These are phyloP conservation scores for Stegana nigrithorax DNA, from an alignment of 2,888 invertebrate species.

Conservation along the genomic window DNA sequence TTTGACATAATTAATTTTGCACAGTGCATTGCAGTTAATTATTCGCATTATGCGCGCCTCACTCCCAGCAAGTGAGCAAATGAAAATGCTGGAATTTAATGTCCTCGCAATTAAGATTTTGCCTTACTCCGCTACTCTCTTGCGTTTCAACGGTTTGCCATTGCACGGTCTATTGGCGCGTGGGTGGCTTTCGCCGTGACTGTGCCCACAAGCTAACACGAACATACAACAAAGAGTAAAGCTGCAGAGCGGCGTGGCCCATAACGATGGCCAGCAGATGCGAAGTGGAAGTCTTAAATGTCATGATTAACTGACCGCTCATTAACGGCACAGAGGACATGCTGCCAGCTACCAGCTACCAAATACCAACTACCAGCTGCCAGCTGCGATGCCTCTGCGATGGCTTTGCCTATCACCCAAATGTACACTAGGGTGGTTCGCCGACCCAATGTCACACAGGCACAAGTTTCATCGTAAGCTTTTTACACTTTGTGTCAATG, in stretches of 20 bases:
- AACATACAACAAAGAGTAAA: too few species aligned
- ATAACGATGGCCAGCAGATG: constrained; percentile 1
- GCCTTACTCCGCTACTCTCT: too few species aligned
- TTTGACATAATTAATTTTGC: not conserved
- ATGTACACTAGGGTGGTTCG: not conserved
- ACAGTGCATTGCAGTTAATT: constrained; percentile 18
- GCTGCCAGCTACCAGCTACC: not conserved
- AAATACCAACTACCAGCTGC: not conserved
- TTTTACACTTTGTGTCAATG: too few species aligned
- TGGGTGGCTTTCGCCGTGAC: too few species aligned
- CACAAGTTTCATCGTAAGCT: not conserved
- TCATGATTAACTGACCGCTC: constrained; percentile 59
- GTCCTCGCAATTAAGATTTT: too few species aligned
- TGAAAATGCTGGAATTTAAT: too few species aligned
- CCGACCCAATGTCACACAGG: not conserved
- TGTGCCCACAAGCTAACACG: too few species aligned
- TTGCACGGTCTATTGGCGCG: too few species aligned
- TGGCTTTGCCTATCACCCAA: too few species aligned
- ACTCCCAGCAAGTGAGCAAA: too few species aligned
- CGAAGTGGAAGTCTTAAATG: constrained; percentile 37
- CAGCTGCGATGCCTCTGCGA: not conserved
- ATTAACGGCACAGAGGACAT: constrained; percentile 48
- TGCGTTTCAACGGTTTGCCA: not conserved
- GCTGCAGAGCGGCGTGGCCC: not conserved
- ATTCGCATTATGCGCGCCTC: too few species aligned